These are phyloP conservation scores for Columba janthina DNA, from an alignment of 2,113 vertebrate genomes.

Conservation along the genomic window DNA sequence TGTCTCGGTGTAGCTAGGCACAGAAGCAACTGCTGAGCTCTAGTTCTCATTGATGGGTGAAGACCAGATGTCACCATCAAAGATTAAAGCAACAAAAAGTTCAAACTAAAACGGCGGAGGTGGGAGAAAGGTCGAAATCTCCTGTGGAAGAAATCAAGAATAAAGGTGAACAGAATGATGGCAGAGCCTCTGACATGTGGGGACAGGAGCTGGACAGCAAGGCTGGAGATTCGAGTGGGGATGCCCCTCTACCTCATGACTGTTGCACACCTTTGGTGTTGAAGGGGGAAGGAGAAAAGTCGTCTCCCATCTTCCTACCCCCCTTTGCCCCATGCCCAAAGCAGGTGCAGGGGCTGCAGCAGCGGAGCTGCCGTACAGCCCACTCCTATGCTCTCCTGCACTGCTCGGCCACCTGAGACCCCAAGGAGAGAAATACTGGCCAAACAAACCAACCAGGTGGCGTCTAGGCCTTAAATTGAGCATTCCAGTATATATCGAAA, in stretches of 20 bases:
- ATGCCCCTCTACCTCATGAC: not conserved
- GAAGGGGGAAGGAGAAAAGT: not conserved
- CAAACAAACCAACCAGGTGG: not conserved
- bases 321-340: not conserved
- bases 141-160: not conserved
- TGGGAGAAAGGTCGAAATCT: not conserved
- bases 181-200: not conserved
- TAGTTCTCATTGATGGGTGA: not conserved
- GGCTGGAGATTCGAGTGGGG: not conserved
- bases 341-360: not conserved
- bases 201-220: not conserved
- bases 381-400: not conserved
- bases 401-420: not conserved
- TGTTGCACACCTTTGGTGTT: not conserved
- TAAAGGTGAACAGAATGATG: not conserved
- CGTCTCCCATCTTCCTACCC: not conserved
- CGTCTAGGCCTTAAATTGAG: not conserved
- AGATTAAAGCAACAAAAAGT: not conserved
- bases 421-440: not conserved
- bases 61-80: not conserved
- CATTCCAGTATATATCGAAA: not conserved
- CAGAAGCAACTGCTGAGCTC: not conserved
- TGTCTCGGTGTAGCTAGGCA: not conserved
- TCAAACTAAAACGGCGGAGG: not conserved
- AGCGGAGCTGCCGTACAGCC: not conserved